Conservation (phyloP, 37 sponge, comb jelly and placozoan genomes). For the Crambe crambe region DNA sequence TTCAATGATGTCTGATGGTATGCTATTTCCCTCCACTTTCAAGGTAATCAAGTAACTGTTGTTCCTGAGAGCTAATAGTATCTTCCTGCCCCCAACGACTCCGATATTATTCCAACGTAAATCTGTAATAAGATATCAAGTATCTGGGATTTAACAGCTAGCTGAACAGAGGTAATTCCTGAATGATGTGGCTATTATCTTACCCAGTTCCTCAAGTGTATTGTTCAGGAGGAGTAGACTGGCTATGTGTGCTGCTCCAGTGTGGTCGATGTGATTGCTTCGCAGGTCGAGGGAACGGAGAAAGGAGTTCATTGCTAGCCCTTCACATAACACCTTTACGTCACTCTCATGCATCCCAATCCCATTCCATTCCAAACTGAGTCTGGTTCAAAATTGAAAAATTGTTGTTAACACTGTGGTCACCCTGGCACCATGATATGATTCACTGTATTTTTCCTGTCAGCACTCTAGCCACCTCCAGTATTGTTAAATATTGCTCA, state of each 20-base stretch:
- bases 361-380: neutral
- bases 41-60: neutral
- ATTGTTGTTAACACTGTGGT: too few species aligned
- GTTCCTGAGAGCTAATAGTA: neutral
- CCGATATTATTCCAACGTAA: conserved; percentile 5
- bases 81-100: conserved; percentile 1
- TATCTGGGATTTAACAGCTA: too few species aligned
- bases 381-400: too few species aligned
- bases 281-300: neutral
- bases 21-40: conserved; percentile 1
- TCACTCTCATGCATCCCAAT: neutral
- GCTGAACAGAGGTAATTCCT: too few species aligned
- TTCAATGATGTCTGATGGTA: neutral
- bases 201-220: neutral
- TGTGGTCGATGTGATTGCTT: neutral
- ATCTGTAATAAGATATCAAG: neutral
- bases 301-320: neutral
- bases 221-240: neutral
- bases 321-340: neutral
- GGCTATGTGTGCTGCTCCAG: neutral
- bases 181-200: neutral
- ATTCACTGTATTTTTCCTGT: neutral
- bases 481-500: neutral
- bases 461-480: too few species aligned
- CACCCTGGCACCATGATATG: too few species aligned